Base-by-base conservation (phyloP, 1,140 invertebrate genomes). In the Trichonephila inaurata region DNA sequence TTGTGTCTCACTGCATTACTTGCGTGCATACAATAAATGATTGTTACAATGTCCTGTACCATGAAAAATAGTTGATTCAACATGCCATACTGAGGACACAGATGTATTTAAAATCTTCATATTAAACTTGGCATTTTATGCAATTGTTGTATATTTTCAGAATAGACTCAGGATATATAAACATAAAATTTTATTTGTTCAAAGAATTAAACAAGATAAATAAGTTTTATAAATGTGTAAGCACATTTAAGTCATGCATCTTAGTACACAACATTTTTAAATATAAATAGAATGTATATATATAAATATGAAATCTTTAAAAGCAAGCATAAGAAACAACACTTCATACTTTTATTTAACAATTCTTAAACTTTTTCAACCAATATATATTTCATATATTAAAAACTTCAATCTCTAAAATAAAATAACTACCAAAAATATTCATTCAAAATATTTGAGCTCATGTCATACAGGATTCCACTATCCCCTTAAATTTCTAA, bases 281-380 rank as follows among this genome's bases (percentile, higher is more conserved):
- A 19, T 58, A 19, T 40, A 21, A 83, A 40, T n/a, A n/a, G 44
- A 51, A 83, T n/a, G n/a, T n/a, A 83, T 51, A 14, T 83, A 19
- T 83, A 83, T 58, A 83, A 40, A 83, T 83, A 83, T 83, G 40
- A 83, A 83, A 83, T 83, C 2, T 44, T 83, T 51, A 83, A 83
- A 28, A 82, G 44, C 12, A 44, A 83, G n/a, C 81, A 83, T 18
- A 51, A 83, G 51, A 83, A 83, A 40, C 81, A 83, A 58, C 19
- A 83, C 4, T n/a, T 24, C 21, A 72, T 28, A 24, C 8, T 24
- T n/a, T 83, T 18, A 10, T 83, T 83, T 83, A 51, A 83, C 81
- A 82, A 51, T 18, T 82, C 19, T 82, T 44, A 51, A 21, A 44
- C 19, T 16, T 44, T 40, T n/a, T 21, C 21, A 12, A 81, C 16